phyloP scores from a whole-genome alignment of 2,113 vertebrate species.

The Heterotilapia buettikoferi region DNA sequence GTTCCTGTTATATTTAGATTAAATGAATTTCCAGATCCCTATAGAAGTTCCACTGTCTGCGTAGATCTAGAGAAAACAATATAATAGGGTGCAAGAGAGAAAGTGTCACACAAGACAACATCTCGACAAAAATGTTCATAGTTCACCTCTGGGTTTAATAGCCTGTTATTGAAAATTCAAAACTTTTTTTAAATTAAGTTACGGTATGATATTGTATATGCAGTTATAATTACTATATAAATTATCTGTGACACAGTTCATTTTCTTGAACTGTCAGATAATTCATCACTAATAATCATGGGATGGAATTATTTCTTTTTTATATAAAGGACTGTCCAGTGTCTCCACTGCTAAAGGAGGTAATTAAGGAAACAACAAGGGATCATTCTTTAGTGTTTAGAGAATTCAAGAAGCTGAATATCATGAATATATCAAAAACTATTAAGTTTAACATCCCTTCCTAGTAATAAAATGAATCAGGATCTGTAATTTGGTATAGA shows the following conservation, averaged over 20 bases:
- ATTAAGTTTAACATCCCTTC: background rate
- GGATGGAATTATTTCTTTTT: background rate
- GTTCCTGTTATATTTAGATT: background rate
- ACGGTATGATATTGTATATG: background rate
- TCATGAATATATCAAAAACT: background rate
- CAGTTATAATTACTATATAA: background rate
- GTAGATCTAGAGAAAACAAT: background rate
- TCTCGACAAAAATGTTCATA: background rate
- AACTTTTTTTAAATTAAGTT: background rate
- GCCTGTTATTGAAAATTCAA: background rate
- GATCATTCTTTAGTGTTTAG: background rate
- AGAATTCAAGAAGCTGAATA: background rate
- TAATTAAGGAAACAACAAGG: background rate
- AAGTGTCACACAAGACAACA: background rate
- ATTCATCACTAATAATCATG: background rate
- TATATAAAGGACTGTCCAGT: background rate
- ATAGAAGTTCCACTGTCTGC: background rate
- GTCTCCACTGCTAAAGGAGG: background rate
- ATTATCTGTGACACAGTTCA: background rate
- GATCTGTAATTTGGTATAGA: background rate
- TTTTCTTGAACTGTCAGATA: background rate
- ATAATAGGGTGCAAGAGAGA: background rate
- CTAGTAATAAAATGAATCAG: background rate
- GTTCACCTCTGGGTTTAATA: background rate
- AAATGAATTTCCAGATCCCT: background rate